Evolutionary conservation across 1,140 invertebrate genomes (phyloP).

Genomic region (Meloidogyne chitwoodi): DNA sequence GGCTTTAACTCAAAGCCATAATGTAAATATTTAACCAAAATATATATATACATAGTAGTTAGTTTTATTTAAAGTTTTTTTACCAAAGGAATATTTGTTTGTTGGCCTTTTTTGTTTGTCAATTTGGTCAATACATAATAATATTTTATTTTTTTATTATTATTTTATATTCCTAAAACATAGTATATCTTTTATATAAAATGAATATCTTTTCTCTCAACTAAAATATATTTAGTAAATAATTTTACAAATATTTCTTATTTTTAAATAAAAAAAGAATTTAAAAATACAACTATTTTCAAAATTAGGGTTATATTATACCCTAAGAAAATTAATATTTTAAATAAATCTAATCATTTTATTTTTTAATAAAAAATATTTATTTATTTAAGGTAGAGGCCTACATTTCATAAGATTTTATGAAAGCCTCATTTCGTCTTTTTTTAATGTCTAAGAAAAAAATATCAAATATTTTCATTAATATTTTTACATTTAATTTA

Average conservation of each 20-base stretch:
- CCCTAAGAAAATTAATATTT: no score
- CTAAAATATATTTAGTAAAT: no score
- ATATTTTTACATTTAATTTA: background rate
- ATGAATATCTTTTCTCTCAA: no score
- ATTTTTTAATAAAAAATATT: no score
- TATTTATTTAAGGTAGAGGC: background rate
- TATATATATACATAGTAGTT: background rate
- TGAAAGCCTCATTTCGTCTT: background rate
- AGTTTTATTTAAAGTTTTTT: background rate
- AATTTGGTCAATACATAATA: background rate
- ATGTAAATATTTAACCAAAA: background rate
- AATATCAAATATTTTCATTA: background rate
- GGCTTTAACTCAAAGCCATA: background rate
- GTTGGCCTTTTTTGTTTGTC: background rate
- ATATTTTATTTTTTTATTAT: background rate
- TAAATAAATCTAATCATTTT: no score
- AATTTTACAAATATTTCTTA: no score
- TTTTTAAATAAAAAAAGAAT: no score
- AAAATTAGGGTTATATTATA: no score
- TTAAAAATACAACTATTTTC: no score
- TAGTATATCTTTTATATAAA: no score
- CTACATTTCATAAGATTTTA: background rate
- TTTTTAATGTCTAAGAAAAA: background rate
- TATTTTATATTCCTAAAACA: no score
- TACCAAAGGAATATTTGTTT: background rate